Evolutionary conservation across 1,140 invertebrate species (phyloP).

Genomic region (Heliconius eleuchia): DNA sequence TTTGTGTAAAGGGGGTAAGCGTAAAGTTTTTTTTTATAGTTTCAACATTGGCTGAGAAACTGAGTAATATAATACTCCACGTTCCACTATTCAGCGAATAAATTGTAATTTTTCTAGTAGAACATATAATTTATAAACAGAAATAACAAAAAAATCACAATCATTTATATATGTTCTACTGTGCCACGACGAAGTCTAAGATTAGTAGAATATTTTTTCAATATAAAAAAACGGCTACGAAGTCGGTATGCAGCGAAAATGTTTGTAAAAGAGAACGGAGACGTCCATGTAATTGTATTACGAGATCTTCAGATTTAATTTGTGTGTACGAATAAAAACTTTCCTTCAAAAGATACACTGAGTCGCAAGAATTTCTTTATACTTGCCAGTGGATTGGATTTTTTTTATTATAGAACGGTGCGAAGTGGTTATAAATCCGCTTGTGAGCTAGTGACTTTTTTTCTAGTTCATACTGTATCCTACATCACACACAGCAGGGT

Average conservation of each 20-base stretch:
- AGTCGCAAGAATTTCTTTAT: slow-evolving; percentile 9
- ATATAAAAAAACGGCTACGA: neutral
- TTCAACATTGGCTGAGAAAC: no score
- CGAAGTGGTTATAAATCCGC: neutral
- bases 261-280: slow-evolving; percentile 37
- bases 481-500: no score
- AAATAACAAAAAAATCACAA: no score
- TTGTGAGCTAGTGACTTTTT: neutral
- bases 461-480: no score
- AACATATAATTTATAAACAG: no score
- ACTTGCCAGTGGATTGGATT: neutral
- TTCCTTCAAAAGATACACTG: slow-evolving; percentile 33
- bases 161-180: neutral
- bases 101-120: no score
- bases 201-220: neutral
- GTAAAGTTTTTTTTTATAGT: no score
- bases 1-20: no score
- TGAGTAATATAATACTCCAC: no score
- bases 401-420: neutral
- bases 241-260: slow-evolving; percentile 39
- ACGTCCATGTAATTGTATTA: slow-evolving; percentile 42
- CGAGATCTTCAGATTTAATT: slow-evolving; percentile 45
- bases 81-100: no score
- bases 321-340: slow-evolving; percentile 40
- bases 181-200: neutral